Conservation (phyloP, 2,888 invertebrate species). For the Acanthosepion esculentum region DNA sequence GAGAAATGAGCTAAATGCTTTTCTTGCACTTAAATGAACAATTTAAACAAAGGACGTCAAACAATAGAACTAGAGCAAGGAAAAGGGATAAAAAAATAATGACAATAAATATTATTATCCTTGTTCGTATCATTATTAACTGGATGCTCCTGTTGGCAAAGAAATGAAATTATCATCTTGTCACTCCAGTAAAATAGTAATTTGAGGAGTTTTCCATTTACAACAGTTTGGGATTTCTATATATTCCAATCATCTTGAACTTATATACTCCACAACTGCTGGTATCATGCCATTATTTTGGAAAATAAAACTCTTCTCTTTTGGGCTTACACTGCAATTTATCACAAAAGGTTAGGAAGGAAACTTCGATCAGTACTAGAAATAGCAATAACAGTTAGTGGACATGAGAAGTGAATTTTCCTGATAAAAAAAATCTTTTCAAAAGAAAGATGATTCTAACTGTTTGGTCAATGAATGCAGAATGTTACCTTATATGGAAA, state of each 20-base stretch:
- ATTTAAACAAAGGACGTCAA: not conserved
- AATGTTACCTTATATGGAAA: too few relatives aligned
- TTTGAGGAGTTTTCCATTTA: not conserved
- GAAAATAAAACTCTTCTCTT: too few relatives aligned
- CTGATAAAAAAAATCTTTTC: too few relatives aligned
- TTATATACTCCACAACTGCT: too few relatives aligned
- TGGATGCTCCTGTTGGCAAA: not conserved
- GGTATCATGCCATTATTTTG: too few relatives aligned
- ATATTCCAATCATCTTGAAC: not conserved
- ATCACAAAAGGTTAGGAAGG: too few relatives aligned
- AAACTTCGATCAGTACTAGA: too few relatives aligned
- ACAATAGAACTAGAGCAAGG: not conserved
- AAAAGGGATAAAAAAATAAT: not conserved
- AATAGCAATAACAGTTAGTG: too few relatives aligned
- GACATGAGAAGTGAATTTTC: too few relatives aligned
- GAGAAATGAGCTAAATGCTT: conserved; percentile 33
- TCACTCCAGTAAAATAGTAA: not conserved
- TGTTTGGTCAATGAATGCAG: too few relatives aligned
- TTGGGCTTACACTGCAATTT: too few relatives aligned
- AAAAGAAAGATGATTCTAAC: too few relatives aligned
- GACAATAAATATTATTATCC: not conserved
- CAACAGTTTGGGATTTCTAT: not conserved
- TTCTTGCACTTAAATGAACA: conserved; percentile 33
- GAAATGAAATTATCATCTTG: not conserved
- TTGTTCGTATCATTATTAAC: not conserved